phyloP scores from a whole-genome alignment of 1,140 invertebrate genomes.

The Drosophila simulans region DNA sequence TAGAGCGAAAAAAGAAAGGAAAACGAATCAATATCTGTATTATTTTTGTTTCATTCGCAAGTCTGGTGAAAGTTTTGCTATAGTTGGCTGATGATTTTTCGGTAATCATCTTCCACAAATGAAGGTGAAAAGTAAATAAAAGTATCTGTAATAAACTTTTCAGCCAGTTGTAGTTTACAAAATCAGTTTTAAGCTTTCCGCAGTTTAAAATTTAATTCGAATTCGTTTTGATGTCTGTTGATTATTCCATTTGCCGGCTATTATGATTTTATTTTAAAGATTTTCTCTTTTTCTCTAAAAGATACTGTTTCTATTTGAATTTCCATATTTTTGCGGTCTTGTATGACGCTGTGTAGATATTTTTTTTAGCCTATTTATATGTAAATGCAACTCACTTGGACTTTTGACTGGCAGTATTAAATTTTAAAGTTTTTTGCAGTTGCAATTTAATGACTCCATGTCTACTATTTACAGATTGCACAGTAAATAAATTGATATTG shows the following conservation, averaged over 20 bases:
- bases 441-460: slow-evolving; percentile 29
- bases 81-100: slow-evolving; percentile 10
- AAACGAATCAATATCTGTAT: slow-evolving; percentile 6
- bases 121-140: slow-evolving; percentile 2
- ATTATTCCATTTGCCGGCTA: slow-evolving; percentile 28
- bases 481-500: slow-evolving; percentile 50
- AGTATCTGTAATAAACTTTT: not conserved
- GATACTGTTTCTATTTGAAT: slow-evolving; percentile 41
- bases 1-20: not conserved
- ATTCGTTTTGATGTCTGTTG: slow-evolving; percentile 22
- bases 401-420: slow-evolving; percentile 43
- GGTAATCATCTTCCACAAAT: slow-evolving; percentile 28
- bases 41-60: not conserved
- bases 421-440: slow-evolving; percentile 36
- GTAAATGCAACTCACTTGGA: slow-evolving; percentile 55
- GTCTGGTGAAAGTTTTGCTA: slow-evolving; percentile 6
- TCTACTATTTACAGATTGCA: slow-evolving; percentile 44
- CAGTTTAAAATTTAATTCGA: slow-evolving; percentile 35
- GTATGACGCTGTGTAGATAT: slow-evolving; percentile 29
- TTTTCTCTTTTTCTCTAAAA: slow-evolving; percentile 20
- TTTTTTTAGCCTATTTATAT: slow-evolving; percentile 8
- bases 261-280: slow-evolving; percentile 35
- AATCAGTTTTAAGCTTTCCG: slow-evolving; percentile 9
- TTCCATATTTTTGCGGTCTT: slow-evolving; percentile 35
- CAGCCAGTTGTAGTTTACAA: slow-evolving; percentile 4